A percentile compares a stretch with the other conserved stretches of the same genome.
These are phyloP conservation scores for Vanessa tameamea DNA, from an alignment of 1,140 invertebrate genomes.

Conservation along the genomic window DNA sequence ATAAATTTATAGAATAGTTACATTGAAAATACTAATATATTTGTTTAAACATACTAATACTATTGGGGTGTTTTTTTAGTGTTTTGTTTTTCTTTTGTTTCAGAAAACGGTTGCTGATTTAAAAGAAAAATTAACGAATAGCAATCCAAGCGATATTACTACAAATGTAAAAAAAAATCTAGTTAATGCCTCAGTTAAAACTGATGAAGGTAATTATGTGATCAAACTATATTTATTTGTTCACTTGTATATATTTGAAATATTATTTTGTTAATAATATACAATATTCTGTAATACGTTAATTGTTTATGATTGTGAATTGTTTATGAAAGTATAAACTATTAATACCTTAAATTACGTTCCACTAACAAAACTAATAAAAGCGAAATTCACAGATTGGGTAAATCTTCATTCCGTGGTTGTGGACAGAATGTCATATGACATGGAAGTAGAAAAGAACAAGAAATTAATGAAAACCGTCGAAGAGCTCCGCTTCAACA, in stretches of 20 bases:
- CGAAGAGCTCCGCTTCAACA: slow-evolving; percentile 65
- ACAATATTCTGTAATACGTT: no score
- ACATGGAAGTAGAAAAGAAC: slow-evolving; percentile 71
- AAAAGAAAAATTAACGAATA: slow-evolving; percentile 45
- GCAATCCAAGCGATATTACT: slow-evolving; percentile 36
- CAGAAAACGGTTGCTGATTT: slow-evolving; percentile 53
- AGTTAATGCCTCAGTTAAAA: slow-evolving; percentile 57
- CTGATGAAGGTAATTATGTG: slow-evolving; percentile 62
- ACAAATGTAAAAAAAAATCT: slow-evolving; percentile 35
- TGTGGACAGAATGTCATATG: slow-evolving; percentile 73
- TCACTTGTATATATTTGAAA: no score
- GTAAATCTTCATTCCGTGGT: slow-evolving; percentile 69
- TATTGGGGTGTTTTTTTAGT: not conserved
- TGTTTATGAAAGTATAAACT: no score
- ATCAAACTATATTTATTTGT: not conserved
- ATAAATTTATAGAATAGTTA: no score
- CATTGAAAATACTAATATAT: no score
- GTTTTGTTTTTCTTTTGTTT: slow-evolving; percentile 32
- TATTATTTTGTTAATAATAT: no score
- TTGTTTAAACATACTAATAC: no score
- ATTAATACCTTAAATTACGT: no score
- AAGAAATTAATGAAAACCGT: slow-evolving; percentile 61
- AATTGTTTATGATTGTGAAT: no score
- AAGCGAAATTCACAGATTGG: slow-evolving; percentile 58
- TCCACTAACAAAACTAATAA: no score